These are phyloP conservation scores for Ectemnius continuus DNA, from an alignment of 2,888 invertebrate species.

Conservation along the genomic window DNA sequence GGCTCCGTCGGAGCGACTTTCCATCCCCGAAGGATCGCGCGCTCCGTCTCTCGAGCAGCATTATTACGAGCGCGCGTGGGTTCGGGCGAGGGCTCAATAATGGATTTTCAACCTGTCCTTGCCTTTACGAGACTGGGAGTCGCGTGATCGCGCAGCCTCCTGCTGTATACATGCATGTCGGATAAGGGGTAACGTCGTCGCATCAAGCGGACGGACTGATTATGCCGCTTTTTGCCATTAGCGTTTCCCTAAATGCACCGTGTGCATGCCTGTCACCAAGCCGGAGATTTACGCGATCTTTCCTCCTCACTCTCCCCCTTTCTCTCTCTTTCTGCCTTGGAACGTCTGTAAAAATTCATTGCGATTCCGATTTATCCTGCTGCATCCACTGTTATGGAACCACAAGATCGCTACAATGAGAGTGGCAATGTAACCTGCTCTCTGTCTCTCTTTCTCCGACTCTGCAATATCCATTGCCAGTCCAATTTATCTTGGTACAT, in stretches of 20 bases:
- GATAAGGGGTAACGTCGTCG: constrained; percentile 59
- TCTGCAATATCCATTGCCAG: too few species aligned
- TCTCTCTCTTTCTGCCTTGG: too few species aligned
- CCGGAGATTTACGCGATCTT: constrained; percentile 40
- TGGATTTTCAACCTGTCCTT: constrained; percentile 73
- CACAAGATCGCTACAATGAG: too few species aligned
- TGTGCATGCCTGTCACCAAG: constrained; percentile 17
- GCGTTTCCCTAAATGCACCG: constrained; percentile 71
- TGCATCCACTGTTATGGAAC: too few species aligned
- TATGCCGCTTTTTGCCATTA: constrained; percentile 71
- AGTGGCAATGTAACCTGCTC: too few species aligned
- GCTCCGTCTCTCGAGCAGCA: constrained; percentile 30
- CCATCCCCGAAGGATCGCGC: constrained; percentile 15
- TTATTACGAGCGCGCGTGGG: constrained; percentile 61
- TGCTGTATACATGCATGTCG: constrained; percentile 71
- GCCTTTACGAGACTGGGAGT: constrained; percentile 69
- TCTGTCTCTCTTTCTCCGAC: too few species aligned
- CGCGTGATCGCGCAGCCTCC: constrained; percentile 64
- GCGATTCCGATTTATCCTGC: too few species aligned
- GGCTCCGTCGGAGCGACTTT: neutral
- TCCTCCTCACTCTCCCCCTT: neutral
- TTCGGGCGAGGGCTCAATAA: constrained; percentile 67
- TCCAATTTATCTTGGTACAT: too few species aligned
- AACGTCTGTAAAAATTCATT: too few species aligned
- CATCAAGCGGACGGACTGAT: constrained; percentile 57